phyloP scores from a whole-genome alignment of 2,113 vertebrate genomes.

The Carassius gibelio region DNA sequence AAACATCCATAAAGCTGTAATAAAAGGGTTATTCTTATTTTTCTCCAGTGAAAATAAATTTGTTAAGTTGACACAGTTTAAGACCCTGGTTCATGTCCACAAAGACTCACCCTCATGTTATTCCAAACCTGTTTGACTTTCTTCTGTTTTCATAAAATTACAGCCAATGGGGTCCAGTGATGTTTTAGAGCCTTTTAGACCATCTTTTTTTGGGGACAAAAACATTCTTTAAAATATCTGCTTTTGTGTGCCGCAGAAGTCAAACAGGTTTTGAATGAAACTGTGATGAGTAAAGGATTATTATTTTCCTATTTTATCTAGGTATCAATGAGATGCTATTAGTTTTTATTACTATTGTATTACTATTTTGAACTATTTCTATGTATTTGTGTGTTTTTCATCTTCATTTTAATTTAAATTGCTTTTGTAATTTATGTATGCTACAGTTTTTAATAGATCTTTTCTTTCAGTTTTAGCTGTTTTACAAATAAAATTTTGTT shows the following conservation, averaged over 20 bases:
- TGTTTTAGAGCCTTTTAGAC: background rate
- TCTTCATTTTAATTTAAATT: too few species aligned
- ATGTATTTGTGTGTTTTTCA: too few species aligned
- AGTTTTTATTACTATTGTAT: background rate
- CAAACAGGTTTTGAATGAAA: background rate
- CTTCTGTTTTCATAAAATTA: background rate
- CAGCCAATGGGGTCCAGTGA: background rate
- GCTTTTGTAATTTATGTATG: too few species aligned
- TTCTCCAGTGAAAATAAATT: background rate
- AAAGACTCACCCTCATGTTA: background rate
- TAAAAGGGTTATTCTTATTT: background rate
- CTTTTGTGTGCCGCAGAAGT: background rate
- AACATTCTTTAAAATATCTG: background rate
- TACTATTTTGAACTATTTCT: too few species aligned
- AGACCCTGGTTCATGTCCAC: background rate
- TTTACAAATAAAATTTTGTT: too few species aligned
- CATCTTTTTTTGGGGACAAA: background rate
- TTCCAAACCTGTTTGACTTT: background rate
- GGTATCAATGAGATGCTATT: background rate
- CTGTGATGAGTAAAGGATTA: background rate
- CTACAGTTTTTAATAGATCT: too few species aligned
- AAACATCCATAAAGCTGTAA: slow-evolving; percentile 3
- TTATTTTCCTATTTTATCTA: background rate
- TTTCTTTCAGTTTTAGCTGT: too few species aligned
- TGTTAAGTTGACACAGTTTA: background rate